phyloP scores from a whole-genome alignment of 2,113 vertebrate species.

The Monarcha castaneiventris region DNA sequence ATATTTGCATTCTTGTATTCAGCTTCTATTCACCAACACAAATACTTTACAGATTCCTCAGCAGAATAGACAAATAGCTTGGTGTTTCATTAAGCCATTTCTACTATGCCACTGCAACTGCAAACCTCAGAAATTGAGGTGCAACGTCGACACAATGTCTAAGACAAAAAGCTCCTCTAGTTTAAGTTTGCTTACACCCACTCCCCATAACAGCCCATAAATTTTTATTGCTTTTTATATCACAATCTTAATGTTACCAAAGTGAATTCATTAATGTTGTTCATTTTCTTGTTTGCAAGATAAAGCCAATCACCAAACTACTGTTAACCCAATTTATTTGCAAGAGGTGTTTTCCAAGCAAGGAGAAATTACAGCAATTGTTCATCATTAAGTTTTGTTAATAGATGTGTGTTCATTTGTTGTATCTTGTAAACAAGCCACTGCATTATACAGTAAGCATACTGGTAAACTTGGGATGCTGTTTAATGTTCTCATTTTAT shows the following conservation, averaged over 20 bases:
- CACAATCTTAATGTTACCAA: background rate
- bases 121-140: background rate
- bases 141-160: background rate
- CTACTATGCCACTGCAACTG: background rate
- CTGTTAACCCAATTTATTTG: slow-evolving; percentile 24
- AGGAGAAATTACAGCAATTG: slow-evolving; percentile 38
- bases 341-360: slow-evolving; percentile 37
- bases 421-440: slow-evolving; percentile 52
- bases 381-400: slow-evolving; percentile 53
- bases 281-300: background rate
- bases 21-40: background rate
- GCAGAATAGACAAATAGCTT: background rate
- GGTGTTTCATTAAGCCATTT: background rate
- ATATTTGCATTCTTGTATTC: background rate
- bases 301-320: slow-evolving; percentile 36
- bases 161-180: background rate
- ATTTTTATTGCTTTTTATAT: background rate
- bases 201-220: background rate
- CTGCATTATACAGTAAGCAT: slow-evolving; percentile 14
- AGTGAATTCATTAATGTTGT: background rate
- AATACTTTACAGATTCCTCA: background rate
- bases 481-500: slow-evolving; percentile 33
- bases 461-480: slow-evolving; percentile 8
- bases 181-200: background rate
- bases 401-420: slow-evolving; percentile 33